Evolutionary conservation across 2,888 invertebrate species (phyloP).

Genomic region (Hyppa rectilinea): DNA sequence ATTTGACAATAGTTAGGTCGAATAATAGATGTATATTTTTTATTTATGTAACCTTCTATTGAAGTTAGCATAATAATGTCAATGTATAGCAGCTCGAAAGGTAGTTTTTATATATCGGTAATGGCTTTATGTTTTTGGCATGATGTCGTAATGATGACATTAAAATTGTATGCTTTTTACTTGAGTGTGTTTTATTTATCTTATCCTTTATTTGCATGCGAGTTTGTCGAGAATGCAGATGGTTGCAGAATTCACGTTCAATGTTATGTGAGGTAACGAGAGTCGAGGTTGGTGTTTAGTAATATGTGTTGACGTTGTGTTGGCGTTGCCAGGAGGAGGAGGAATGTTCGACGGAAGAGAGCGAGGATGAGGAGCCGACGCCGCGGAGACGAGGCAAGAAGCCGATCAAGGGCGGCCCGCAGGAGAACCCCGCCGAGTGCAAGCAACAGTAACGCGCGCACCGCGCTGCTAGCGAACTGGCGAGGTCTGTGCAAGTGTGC

Average conservation of each 20-base stretch:
- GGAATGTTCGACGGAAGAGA: slow-evolving; percentile 91
- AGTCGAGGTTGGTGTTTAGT: slow-evolving; percentile 49
- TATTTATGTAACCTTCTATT: slow-evolving; percentile 87
- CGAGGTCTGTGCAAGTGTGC: slow-evolving; percentile 63
- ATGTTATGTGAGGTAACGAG: slow-evolving; percentile 70
- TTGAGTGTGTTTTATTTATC: slow-evolving; percentile 84
- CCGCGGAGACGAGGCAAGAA: slow-evolving; percentile 85
- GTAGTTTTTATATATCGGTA: slow-evolving; percentile 80
- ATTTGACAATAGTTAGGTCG: slow-evolving; percentile 81
- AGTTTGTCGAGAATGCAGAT: slow-evolving; percentile 80
- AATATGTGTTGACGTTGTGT: slow-evolving; percentile 64
- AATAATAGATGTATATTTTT: slow-evolving; percentile 82
- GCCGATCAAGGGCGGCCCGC: slow-evolving; percentile 68
- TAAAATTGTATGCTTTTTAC: slow-evolving; percentile 90
- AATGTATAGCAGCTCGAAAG: slow-evolving; percentile 80
- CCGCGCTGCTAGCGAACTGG: slow-evolving; percentile 41
- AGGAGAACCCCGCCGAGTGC: slow-evolving; percentile 92
- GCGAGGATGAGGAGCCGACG: slow-evolving; percentile 89
- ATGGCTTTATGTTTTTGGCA: slow-evolving; percentile 88
- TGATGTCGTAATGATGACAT: slow-evolving; percentile 87
- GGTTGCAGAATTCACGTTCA: slow-evolving; percentile 87
- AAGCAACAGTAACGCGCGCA: slow-evolving; percentile 92
- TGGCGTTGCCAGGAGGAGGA: slow-evolving; percentile 84
- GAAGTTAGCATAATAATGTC: slow-evolving; percentile 84
- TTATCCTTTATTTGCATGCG: slow-evolving; percentile 85